Evolutionary conservation across 2,888 invertebrate genomes (phyloP), one percentile per base, ranked within the genome.

Genomic region (Entomobrya multifasciata): DNA sequence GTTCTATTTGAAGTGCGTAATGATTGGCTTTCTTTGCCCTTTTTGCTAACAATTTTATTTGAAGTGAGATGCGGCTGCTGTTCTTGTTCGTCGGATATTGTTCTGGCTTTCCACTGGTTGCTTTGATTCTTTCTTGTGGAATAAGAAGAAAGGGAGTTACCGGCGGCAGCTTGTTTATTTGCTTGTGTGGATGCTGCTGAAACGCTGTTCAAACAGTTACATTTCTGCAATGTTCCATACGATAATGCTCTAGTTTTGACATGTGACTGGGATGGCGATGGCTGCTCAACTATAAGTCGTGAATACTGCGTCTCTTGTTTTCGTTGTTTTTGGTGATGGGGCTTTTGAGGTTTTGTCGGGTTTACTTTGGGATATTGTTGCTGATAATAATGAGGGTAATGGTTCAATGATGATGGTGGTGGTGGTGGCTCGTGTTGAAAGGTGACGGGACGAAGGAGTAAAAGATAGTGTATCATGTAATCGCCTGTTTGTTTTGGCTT

Each of bases 381-480:
- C 22, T 77, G 81, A 20, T 72, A 30, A 41, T 72, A 70, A 57
- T 25, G 57, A 57, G 67, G 55, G 60, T 74, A 57, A 55, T 55
- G 72, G 41, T 55, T 13, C 15, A 72, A 57, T 47, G 60, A 60
- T 27, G 44, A 70, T 62, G 80, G 44, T 57, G 74, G 83, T 65
- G 86, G 25, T 79, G 87, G 83, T 57, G 72, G 77, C 78, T 72
- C 67, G 41, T 79, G 72, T 76, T 84, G 72, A 74, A 81, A 67
- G 80, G 89, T 84, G 70, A 89, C 74, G 77, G 89, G 89, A 84
- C 89, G 87, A 77, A 89, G 88, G 65, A 89, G 88, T 36, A 89
- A 80, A 62, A 89, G 86, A 76, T 89, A 89, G 76, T 89, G 89
- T 88, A 89, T 89, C 89, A 89, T 89, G 80, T 79, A 89, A 83